Conservation (phyloP, 2,113 vertebrate species). For the Melanerpes aurifrons region DNA sequence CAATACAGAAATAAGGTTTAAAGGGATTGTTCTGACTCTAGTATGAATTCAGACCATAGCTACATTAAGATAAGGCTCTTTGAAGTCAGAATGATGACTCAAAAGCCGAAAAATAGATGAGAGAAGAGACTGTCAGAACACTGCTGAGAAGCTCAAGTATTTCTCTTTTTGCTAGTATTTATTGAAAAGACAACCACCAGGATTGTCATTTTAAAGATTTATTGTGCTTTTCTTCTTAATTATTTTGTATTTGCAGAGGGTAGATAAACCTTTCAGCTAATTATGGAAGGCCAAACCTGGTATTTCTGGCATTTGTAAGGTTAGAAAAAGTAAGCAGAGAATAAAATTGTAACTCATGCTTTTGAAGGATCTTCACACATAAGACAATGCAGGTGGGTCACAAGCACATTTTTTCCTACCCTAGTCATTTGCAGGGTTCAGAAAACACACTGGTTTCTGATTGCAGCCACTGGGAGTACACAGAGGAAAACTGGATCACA, state of each 20-base stretch:
- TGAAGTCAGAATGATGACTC: neutral
- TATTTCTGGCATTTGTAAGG: neutral
- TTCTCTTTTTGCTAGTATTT: neutral
- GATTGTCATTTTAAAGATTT: neutral
- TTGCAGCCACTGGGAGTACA: neutral
- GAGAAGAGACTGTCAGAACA: neutral
- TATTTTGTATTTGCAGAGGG: neutral
- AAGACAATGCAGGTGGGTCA: neutral
- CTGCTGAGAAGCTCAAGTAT: neutral
- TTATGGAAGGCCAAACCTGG: neutral
- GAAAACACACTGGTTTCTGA: neutral
- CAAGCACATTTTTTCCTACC: neutral
- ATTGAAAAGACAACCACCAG: neutral
- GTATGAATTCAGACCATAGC: neutral
- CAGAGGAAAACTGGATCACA: neutral
- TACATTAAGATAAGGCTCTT: neutral
- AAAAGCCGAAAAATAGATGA: conserved; percentile 4
- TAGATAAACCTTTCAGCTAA: neutral
- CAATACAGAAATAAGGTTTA: neutral
- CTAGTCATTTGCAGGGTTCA: neutral
- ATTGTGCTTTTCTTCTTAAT: neutral
- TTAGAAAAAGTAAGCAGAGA: conserved; percentile 16
- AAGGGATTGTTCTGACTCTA: neutral
- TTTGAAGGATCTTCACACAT: neutral
- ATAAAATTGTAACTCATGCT: neutral